Evolutionary conservation across 2,888 invertebrate genomes (phyloP), one percentile per base, ranked within the genome.

Genomic region (Synanthedon andrenaeformis): DNA sequence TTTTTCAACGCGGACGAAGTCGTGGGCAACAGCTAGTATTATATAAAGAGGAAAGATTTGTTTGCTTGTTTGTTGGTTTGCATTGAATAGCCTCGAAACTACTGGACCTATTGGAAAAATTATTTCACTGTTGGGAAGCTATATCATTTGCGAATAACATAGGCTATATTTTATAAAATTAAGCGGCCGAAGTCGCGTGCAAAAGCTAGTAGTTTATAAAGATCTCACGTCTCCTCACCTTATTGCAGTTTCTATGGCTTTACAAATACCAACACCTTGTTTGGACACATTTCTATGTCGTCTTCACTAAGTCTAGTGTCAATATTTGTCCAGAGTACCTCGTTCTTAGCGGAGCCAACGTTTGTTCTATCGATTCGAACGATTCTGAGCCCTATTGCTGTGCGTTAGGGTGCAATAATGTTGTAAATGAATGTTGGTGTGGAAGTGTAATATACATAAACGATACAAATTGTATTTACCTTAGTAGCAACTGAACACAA

Each of bases 241-340:
- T 72, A 74, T 74, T 73, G 76, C 74, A 69, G 70, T 69, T 65
- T 77, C 72, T 78, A 80, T 79, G 74, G 80, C 79, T 77, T 58
- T 55, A 67, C 78, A 83, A 82, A 82, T 70, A 82, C 63, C 71
- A 70, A 78, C 82, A 82, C 82, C 61, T 59, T 76, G 74, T 79
- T 79, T 75, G 79, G 74, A 73, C 74, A 79, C 79, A 80, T 81
- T 79, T 80, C 81, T 70, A 66, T 67, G 74, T 74, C 77, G 74
- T 71, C 72, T 74, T 64, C 74, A 75, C 75, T 78, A 79, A 82
- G 82, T 73, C 76, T 75, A 63, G 67, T 67, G 81, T 77, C 77
- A 82, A 83, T 82, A 80, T 83, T 83, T 81, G 74, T 63, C 54
- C 61, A 72, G 72, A 69, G 72, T 74, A 79, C 80, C 80, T 79